A percentile compares a stretch with the other conserved stretches of the same genome.
These are phyloP conservation scores for Hestina assimilis DNA, from an alignment of 1,140 invertebrate genomes.

Conservation along the genomic window DNA sequence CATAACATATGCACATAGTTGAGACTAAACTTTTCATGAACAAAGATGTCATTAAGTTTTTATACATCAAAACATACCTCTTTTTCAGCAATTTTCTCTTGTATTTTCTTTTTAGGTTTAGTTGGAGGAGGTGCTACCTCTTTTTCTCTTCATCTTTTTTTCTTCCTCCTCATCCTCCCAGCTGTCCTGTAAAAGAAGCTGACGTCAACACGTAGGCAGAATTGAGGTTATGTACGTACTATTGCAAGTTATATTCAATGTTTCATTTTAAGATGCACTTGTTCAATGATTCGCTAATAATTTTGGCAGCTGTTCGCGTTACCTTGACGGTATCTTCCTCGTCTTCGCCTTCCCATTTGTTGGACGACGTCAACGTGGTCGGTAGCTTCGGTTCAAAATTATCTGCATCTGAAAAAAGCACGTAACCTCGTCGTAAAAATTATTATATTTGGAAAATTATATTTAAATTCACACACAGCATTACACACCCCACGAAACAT, in stretches of 20 bases:
- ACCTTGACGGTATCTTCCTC: slow-evolving; percentile 92
- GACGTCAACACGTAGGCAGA: slow-evolving; percentile 65
- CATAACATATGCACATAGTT: too few relatives aligned
- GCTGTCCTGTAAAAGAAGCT: slow-evolving; percentile 82
- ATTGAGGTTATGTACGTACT: slow-evolving; percentile 61
- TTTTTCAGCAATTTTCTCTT: slow-evolving; percentile 87
- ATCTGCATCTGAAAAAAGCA: slow-evolving; percentile 70
- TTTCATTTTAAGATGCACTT: background rate
- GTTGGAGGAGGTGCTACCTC: slow-evolving; percentile 57
- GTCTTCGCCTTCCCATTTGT: slow-evolving; percentile 94
- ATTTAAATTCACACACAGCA: too few relatives aligned
- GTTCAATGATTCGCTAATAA: background rate
- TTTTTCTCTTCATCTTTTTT: slow-evolving; percentile 80
- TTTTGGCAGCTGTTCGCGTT: slow-evolving; percentile 57
- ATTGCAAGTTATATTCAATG: background rate
- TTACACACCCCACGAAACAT: slow-evolving; percentile 75
- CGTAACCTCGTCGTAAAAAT: slow-evolving; percentile 34
- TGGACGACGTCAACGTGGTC: slow-evolving; percentile 76
- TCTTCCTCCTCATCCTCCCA: slow-evolving; percentile 92
- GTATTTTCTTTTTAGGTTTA: slow-evolving; percentile 85
- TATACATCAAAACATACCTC: slow-evolving; percentile 78
- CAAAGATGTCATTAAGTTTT: slow-evolving; percentile 12
- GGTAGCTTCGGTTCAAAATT: slow-evolving; percentile 76
- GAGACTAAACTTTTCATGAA: too few relatives aligned
- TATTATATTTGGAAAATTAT: slow-evolving; percentile 25